phyloP scores from a whole-genome alignment of 2,797 vertebrate species.

The Spinibarbus caldwelli region DNA sequence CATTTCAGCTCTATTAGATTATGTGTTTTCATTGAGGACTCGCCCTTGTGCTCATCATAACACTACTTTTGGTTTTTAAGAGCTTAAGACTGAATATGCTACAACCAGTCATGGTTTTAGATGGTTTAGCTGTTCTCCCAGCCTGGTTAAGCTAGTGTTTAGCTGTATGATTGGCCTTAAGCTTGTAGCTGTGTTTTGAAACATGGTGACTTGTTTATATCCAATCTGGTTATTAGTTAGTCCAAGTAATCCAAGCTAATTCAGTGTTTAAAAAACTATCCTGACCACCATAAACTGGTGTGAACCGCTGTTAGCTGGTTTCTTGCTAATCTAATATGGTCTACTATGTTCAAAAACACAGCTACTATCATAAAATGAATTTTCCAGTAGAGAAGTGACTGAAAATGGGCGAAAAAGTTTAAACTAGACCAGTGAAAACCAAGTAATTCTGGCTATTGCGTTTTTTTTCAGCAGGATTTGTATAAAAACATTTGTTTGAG shows the following conservation, averaged over 20 bases:
- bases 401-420: too few species aligned
- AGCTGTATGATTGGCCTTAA: neutral
- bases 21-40: conserved; percentile 16
- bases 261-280: neutral
- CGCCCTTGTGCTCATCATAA: neutral
- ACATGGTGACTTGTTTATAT: neutral
- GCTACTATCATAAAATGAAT: neutral
- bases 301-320: neutral
- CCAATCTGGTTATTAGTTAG: neutral
- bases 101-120: neutral
- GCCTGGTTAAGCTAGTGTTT: neutral
- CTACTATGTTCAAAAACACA: neutral
- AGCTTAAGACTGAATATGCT: neutral
- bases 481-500: neutral
- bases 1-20: conserved; percentile 28
- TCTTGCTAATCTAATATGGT: neutral
- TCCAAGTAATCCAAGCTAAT: neutral
- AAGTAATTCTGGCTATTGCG: too few species aligned
- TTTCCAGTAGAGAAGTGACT: too few species aligned
- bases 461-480: neutral
- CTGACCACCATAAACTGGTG: too few species aligned
- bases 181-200: neutral
- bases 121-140: too few species aligned
- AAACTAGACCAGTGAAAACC: too few species aligned
- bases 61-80: conserved; percentile 9